phyloP scores from a whole-genome alignment of 1,140 invertebrate species.

The Hycleus phaleratus region DNA sequence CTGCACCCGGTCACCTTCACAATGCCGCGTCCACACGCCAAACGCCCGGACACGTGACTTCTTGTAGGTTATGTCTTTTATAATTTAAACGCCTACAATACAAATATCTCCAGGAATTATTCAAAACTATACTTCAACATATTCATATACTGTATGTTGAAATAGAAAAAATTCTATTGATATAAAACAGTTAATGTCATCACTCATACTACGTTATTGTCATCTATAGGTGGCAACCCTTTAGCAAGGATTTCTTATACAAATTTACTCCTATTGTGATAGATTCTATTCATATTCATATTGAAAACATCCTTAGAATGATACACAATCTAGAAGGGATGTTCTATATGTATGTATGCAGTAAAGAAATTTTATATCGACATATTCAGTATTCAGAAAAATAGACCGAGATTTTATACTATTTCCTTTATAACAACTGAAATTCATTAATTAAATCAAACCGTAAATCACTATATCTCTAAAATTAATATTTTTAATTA shows the following conservation, averaged over 20 bases:
- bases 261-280: conserved; percentile 25
- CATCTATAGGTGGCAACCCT: conserved; percentile 2
- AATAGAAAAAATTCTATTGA: conserved; percentile 6
- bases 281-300: conserved; percentile 21
- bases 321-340: conserved; percentile 7
- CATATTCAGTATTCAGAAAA: conserved; percentile 14
- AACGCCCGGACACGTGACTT: conserved; percentile 16
- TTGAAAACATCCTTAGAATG: conserved; percentile 10
- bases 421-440: conserved; percentile 4
- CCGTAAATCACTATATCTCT: no score
- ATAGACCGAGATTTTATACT: conserved; percentile 4
- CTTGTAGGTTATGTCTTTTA: conserved; percentile 7
- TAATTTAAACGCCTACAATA: no score
- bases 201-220: conserved; percentile 20
- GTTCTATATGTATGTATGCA: conserved; percentile 7
- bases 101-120: no score
- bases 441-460: no score
- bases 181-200: conserved; percentile 14
- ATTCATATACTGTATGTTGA: conserved; percentile 6
- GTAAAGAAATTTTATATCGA: conserved; percentile 15
- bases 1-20: conserved; percentile 27
- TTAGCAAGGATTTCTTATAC: conserved; percentile 15
- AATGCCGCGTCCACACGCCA: conserved; percentile 24
- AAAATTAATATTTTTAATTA: no score
- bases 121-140: conserved; percentile 2